These are phyloP conservation scores for Argyresthia albistria DNA, from an alignment of 2,888 invertebrate species.

Conservation along the genomic window DNA sequence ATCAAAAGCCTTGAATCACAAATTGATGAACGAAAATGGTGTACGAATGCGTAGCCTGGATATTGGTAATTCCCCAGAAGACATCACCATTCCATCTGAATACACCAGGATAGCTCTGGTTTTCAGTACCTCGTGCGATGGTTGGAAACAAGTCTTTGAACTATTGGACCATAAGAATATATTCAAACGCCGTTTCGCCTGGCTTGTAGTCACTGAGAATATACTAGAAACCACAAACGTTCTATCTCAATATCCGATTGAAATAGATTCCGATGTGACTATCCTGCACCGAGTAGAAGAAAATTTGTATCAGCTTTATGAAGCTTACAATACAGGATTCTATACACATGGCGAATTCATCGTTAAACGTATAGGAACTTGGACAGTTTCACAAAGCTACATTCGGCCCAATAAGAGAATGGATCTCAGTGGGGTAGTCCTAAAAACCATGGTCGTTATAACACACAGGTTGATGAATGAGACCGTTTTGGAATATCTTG, in stretches of 20 bases:
- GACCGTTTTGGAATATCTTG: conserved; percentile 34
- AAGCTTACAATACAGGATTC: conserved; percentile 70
- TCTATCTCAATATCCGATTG: conserved; percentile 41
- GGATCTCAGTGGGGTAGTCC: conserved; percentile 67
- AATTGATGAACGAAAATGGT: conserved; percentile 23
- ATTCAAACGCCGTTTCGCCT: conserved; percentile 36
- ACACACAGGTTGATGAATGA: conserved; percentile 43
- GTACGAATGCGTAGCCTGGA: conserved; percentile 17
- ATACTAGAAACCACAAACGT: conserved; percentile 21
- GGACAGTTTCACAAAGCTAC: conserved; percentile 34
- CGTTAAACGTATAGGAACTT: conserved; percentile 58
- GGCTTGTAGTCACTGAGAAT: conserved; percentile 41
- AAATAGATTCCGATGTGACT: conserved; percentile 58
- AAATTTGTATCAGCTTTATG: conserved; percentile 36
- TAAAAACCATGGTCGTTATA: conserved; percentile 70
- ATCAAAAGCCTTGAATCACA: conserved; percentile 21
- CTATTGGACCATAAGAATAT: conserved; percentile 11
- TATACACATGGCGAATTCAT: conserved; percentile 62
- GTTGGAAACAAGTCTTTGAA: conserved; percentile 29
- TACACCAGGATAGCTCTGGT: conserved; percentile 32
- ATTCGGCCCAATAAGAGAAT: conserved; percentile 43
- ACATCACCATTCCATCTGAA: not conserved
- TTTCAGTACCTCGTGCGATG: conserved; percentile 33
- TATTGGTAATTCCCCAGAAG: conserved; percentile 4
- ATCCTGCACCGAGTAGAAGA: conserved; percentile 25